phyloP scores from a whole-genome alignment of 2,888 invertebrate genomes.

The Tetrapedia diversipes region DNA sequence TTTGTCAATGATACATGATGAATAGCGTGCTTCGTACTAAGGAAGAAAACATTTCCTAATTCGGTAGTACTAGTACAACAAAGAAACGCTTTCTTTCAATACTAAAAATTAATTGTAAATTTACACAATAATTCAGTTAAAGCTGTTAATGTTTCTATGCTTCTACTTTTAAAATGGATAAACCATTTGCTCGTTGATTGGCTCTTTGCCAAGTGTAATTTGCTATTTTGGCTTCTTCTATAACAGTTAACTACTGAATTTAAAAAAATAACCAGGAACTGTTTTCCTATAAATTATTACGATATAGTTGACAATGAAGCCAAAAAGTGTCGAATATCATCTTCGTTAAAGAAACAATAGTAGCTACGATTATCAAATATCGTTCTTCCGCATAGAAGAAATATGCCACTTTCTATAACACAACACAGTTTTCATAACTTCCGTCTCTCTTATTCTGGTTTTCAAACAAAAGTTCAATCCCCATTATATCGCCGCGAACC shows the following conservation, averaged over 20 bases:
- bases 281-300: slow-evolving; percentile 59
- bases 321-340: slow-evolving; percentile 56
- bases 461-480: slow-evolving; percentile 52
- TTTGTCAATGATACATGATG: slow-evolving; percentile 62
- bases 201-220: slow-evolving; percentile 57
- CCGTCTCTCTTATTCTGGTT: slow-evolving; percentile 9
- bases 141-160: slow-evolving; percentile 67
- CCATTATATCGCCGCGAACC: slow-evolving; percentile 57
- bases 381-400: slow-evolving; percentile 43
- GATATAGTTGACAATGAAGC: slow-evolving; percentile 52
- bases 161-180: slow-evolving; percentile 66
- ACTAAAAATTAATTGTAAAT: slow-evolving; percentile 58
- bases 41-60: slow-evolving; percentile 48
- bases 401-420: slow-evolving; percentile 56
- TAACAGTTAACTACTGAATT: slow-evolving; percentile 62
- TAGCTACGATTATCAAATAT: slow-evolving; percentile 56
- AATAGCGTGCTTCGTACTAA: slow-evolving; percentile 47
- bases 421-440: slow-evolving; percentile 50
- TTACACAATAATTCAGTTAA: slow-evolving; percentile 70
- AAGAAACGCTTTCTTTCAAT: slow-evolving; percentile 51
- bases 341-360: slow-evolving; percentile 53
- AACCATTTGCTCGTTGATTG: slow-evolving; percentile 51
- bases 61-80: slow-evolving; percentile 45
- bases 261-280: slow-evolving; percentile 64
- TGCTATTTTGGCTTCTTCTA: slow-evolving; percentile 64